A percentile compares a stretch with the other conserved stretches of the same genome.
Evolutionary conservation across 2,888 invertebrate species (phyloP).

Genomic region (Epinotia ramella): DNA sequence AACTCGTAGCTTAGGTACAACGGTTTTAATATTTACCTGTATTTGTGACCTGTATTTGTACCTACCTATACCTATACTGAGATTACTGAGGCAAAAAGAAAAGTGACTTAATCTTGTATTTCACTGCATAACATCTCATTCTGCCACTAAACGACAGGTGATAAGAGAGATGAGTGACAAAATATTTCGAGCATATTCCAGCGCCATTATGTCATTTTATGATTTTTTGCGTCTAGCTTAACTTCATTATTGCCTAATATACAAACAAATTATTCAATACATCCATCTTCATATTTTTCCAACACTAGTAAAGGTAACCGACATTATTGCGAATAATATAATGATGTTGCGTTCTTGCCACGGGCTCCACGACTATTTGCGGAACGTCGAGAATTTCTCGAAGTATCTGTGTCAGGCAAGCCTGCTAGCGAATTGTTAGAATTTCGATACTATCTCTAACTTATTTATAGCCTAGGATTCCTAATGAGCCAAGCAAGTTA

Average conservation of each 20-base stretch:
- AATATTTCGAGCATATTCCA: too few relatives aligned
- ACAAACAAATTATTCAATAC: too few relatives aligned
- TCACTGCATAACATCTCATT: background rate
- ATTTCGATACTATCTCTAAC: constrained; percentile 34
- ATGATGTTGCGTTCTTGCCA: background rate
- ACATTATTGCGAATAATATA: background rate
- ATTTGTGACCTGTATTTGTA: background rate
- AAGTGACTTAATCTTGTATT: too few relatives aligned
- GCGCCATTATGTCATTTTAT: too few relatives aligned
- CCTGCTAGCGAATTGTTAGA: constrained; percentile 33
- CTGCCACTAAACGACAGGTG: too few relatives aligned
- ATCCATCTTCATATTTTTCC: too few relatives aligned
- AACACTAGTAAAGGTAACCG: background rate
- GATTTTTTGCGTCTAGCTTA: background rate
- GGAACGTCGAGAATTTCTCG: constrained; percentile 28
- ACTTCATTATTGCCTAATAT: background rate
- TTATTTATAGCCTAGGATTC: constrained; percentile 33
- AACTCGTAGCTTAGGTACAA: background rate
- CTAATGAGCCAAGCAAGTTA: constrained; percentile 15
- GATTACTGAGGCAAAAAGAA: background rate
- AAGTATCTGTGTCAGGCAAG: constrained; percentile 34
- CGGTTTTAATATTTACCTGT: background rate
- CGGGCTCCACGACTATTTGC: constrained; percentile 8
- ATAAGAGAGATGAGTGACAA: too few relatives aligned
- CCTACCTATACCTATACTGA: too few relatives aligned